A percentile compares a stretch with the other conserved stretches of the same genome.
Evolutionary conservation across 2,888 invertebrate species (phyloP).

Genomic region (Steinernema scapterisci): DNA sequence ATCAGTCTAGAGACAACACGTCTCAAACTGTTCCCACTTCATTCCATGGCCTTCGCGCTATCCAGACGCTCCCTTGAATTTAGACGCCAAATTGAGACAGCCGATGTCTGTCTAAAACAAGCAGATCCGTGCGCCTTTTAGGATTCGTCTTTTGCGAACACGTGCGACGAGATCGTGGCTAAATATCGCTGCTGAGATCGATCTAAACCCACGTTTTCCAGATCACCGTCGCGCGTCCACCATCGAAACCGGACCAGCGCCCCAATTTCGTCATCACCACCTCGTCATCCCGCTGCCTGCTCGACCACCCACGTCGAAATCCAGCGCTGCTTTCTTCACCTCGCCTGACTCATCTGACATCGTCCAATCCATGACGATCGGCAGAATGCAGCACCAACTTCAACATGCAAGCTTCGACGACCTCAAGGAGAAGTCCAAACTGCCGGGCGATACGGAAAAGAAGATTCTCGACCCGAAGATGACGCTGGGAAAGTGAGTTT

Average conservation of each 20-base stretch:
- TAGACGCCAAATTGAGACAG: no score
- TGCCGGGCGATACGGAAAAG: constrained; percentile 76
- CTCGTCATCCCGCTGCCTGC: not conserved
- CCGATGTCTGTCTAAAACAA: no score
- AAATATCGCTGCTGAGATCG: no score
- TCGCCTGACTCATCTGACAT: not conserved
- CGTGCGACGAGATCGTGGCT: no score
- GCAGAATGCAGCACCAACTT: not conserved
- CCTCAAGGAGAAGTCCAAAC: constrained; percentile 81
- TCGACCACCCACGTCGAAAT: constrained; percentile 6
- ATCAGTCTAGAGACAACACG: no score
- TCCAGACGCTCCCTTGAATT: no score
- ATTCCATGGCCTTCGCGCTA: no score
- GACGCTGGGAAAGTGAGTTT: not conserved
- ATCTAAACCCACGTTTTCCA: not conserved
- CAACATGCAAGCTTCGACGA: not conserved
- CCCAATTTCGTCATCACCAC: not conserved
- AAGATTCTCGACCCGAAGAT: not conserved
- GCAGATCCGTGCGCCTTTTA: no score
- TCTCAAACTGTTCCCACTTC: no score
- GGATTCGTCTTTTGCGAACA: no score
- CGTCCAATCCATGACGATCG: not conserved
- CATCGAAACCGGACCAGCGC: not conserved
- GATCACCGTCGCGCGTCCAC: not conserved
- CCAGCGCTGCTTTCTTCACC: not conserved